Conservation (phyloP, 2,797 vertebrate genomes). For the Gadopsis marmoratus region DNA sequence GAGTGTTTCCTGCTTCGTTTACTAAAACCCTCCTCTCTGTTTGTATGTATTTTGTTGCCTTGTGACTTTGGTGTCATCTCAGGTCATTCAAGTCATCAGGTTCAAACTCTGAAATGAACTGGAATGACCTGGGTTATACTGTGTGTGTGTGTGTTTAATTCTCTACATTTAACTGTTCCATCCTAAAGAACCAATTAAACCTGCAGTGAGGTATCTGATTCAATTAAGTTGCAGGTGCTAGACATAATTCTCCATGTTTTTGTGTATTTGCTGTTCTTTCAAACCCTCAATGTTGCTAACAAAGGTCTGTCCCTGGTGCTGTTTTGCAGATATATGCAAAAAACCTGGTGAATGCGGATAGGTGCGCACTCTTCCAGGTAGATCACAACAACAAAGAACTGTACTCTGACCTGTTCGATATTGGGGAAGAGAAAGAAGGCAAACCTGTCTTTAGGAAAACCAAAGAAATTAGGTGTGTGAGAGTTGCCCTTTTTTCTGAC, state of each 20-base stretch:
- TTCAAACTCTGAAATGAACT: conserved; percentile 47
- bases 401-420: conserved; percentile 98
- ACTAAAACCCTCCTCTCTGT: conserved; percentile 48
- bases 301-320: conserved; percentile 44
- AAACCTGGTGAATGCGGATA: conserved; percentile 99
- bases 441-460: conserved; percentile 99
- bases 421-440: conserved; percentile 98
- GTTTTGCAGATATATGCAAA: conserved; percentile 98
- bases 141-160: conserved; percentile 36
- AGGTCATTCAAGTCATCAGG: conserved; percentile 58
- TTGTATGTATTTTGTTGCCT: conserved; percentile 55
- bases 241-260: not conserved
- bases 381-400: conserved; percentile 99
- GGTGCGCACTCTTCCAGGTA: conserved; percentile 99
- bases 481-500: not conserved
- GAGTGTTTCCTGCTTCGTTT: conserved; percentile 38
- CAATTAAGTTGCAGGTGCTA: not conserved
- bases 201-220: conserved; percentile 1
- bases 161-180: conserved; percentile 33
- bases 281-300: conserved; percentile 27
- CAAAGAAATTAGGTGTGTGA: conserved; percentile 97
- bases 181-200: conserved; percentile 25
- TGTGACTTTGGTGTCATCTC: conserved; percentile 58
- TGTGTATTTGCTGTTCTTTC: not conserved
- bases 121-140: conserved; percentile 45